Evolutionary conservation across 2,888 invertebrate genomes (phyloP).

Genomic region (Eupithecia pulchellata): DNA sequence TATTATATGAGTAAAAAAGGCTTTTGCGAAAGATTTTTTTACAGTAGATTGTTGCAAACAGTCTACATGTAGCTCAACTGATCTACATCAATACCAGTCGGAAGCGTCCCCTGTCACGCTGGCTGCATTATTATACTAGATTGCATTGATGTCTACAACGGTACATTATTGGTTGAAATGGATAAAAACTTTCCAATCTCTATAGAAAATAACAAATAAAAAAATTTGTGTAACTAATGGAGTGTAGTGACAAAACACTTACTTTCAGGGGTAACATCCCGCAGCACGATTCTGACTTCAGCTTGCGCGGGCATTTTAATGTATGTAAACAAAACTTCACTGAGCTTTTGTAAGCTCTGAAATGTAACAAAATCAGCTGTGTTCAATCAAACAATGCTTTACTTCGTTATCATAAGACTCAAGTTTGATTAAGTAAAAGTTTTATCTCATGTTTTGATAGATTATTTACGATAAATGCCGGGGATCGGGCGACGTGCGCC

Average conservation of each 20-base stretch:
- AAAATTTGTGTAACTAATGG: neutral
- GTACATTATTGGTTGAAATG: neutral
- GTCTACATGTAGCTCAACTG: too few species aligned
- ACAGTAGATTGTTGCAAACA: too few species aligned
- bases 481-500: constrained; percentile 44
- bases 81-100: too few species aligned
- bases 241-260: constrained; percentile 51
- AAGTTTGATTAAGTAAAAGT: constrained; percentile 21
- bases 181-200: neutral
- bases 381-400: neutral
- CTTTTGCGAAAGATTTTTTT: neutral
- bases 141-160: neutral
- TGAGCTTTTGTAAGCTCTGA: constrained; percentile 36
- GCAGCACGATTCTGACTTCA: constrained; percentile 67
- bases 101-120: too few species aligned
- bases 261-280: constrained; percentile 78
- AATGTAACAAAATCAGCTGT: constrained; percentile 15
- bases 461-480: constrained; percentile 23
- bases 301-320: constrained; percentile 72
- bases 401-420: neutral
- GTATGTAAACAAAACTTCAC: constrained; percentile 43
- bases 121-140: neutral
- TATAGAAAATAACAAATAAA: neutral
- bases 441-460: constrained; percentile 54
- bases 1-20: neutral